Evolutionary conservation across 2,888 invertebrate genomes (phyloP).

Genomic region (Liposcelis brunnea): DNA sequence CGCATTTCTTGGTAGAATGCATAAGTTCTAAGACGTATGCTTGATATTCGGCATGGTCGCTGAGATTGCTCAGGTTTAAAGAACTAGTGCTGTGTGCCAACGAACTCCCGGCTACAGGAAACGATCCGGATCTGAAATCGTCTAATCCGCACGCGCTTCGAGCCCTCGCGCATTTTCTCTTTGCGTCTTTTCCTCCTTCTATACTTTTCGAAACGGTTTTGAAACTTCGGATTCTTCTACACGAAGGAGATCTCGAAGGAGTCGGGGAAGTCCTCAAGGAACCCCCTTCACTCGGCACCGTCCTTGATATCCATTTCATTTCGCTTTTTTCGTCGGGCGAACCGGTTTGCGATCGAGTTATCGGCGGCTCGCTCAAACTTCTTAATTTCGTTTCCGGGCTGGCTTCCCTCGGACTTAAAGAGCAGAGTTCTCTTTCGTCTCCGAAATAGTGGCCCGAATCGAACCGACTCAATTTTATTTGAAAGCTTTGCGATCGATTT

Average conservation of each 20-base stretch:
- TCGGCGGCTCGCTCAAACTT: slow-evolving; percentile 36
- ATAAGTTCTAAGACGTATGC: slow-evolving; percentile 47
- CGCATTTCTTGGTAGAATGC: slow-evolving; percentile 49
- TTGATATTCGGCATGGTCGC: slow-evolving; percentile 43
- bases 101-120: slow-evolving; percentile 20
- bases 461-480: slow-evolving; percentile 23
- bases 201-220: slow-evolving; percentile 27
- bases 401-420: slow-evolving; percentile 25
- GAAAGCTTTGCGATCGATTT: slow-evolving; percentile 24
- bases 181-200: slow-evolving; percentile 24
- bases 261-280: slow-evolving; percentile 34
- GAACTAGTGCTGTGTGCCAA: slow-evolving; percentile 29
- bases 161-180: slow-evolving; percentile 36
- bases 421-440: slow-evolving; percentile 22
- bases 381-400: slow-evolving; percentile 28
- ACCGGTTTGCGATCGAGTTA: neutral
- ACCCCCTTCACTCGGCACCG: slow-evolving; percentile 16
- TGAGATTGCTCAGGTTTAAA: slow-evolving; percentile 21
- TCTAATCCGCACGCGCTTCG: slow-evolving; percentile 49
- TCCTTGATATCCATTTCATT: slow-evolving; percentile 11
- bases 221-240: slow-evolving; percentile 40
- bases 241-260: slow-evolving; percentile 45
- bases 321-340: slow-evolving; percentile 9
- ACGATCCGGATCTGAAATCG: slow-evolving; percentile 12
- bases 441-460: slow-evolving; percentile 24